A percentile compares a stretch with the other conserved stretches of the same genome.
Conservation (phyloP, 2,113 vertebrate species). For the Sander vitreus region DNA sequence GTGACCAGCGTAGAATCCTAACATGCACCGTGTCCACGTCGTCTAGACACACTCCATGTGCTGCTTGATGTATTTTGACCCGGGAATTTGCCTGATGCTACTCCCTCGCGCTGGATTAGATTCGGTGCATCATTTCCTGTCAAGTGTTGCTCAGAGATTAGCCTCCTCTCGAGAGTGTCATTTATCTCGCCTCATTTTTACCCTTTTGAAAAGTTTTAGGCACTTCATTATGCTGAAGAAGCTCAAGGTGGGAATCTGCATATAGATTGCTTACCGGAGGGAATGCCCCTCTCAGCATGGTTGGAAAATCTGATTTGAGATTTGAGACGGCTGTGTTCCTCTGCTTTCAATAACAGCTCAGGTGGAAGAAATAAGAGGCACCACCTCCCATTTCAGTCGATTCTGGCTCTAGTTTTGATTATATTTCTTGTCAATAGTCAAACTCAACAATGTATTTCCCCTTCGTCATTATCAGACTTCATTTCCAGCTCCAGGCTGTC, state of each 20-base stretch:
- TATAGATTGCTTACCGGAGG: slow-evolving; percentile 77
- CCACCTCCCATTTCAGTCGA: slow-evolving; percentile 33
- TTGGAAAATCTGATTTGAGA: slow-evolving; percentile 75
- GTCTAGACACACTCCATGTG: slow-evolving; percentile 47
- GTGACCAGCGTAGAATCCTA: slow-evolving; percentile 52
- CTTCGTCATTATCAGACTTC: not conserved
- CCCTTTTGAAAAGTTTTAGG: slow-evolving; percentile 72
- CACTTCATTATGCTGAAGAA: slow-evolving; percentile 78
- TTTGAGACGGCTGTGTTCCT: slow-evolving; percentile 56
- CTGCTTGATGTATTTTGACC: slow-evolving; percentile 52
- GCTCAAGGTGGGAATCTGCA: slow-evolving; percentile 83
- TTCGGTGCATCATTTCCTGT: slow-evolving; percentile 66
- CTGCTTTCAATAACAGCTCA: slow-evolving; percentile 63
- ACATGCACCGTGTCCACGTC: slow-evolving; percentile 50
- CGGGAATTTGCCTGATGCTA: slow-evolving; percentile 43
- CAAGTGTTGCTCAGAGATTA: slow-evolving; percentile 78
- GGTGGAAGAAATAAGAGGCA: slow-evolving; percentile 28
- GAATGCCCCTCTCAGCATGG: slow-evolving; percentile 66
- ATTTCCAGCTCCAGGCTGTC: slow-evolving; percentile 30
- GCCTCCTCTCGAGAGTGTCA: slow-evolving; percentile 70
- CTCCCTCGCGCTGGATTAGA: slow-evolving; percentile 35
- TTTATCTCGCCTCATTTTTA: slow-evolving; percentile 70
- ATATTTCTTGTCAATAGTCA: slow-evolving; percentile 24
- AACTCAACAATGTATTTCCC: slow-evolving; percentile 38
- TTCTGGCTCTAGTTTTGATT: slow-evolving; percentile 42